Evolutionary conservation across 1,140 invertebrate genomes (phyloP), one percentile per base, ranked within the genome.

Genomic region (Brachionus asplanchnoidis): DNA sequence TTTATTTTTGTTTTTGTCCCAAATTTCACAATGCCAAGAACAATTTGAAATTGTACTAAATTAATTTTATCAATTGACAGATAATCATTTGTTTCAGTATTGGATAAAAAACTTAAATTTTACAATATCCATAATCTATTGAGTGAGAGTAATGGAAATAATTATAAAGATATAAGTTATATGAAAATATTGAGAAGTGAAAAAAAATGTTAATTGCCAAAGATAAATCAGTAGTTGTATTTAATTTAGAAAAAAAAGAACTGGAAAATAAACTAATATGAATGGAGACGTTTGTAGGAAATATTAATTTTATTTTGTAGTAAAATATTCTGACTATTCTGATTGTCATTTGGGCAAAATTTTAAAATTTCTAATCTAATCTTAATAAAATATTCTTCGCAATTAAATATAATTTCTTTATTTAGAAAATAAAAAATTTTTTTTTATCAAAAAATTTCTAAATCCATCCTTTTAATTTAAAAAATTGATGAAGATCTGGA

Each of bases 381-480:
- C 26, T 28, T 28, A n/a, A n/a, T n/a, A 28, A 28, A 28, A 28
- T 28, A 28, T 28, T 28, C 2, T 60, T 60, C 3, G 0, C 1
- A 60, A 60, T 60, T 12, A 1, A 11, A 11, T 44, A 44, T 3
- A 11, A 44, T 11, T 12, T 12, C 44, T 12, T 46, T 46, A 11
- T 12, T 3, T 46, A 46, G 14, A 46, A 46, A 46, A 46, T 3
- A 46, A 46, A 14, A 46, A 46, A 8, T 20, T 17, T 23, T 0
- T 17, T 20, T 56, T 50, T 50, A 14, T 50, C 44, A 11, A 2
- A 50, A 50, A 12, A 28, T 9, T 44, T 53, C 28, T 79, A 80
- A 23, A 80, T 50, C 79, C 79, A 82, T 82, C 79, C 79, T 82
- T 82, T 82, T 8, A 82, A 36, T 68, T 82, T 82, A 28, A 82